These are phyloP conservation scores for Orthonychiurus folsomi DNA, from an alignment of 2,888 invertebrate species.

Conservation along the genomic window DNA sequence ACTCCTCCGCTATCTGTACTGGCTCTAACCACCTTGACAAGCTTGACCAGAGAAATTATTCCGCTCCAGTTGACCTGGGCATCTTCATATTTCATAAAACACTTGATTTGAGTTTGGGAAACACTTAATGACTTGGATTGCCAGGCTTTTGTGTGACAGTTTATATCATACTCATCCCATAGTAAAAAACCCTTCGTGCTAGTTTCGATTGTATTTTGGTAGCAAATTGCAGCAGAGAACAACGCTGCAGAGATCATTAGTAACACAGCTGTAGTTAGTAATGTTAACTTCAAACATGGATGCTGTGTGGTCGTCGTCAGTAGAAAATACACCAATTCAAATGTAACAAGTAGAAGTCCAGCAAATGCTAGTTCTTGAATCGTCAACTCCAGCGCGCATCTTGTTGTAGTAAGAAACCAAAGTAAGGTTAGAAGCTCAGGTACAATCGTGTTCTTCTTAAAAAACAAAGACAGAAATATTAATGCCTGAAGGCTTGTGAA, in stretches of 20 bases:
- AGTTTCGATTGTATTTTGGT: not conserved
- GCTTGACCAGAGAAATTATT: conserved; percentile 27
- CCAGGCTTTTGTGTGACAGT: conserved; percentile 37
- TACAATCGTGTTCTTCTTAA: not conserved
- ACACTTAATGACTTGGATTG: conserved; percentile 17
- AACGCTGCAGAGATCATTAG: not conserved
- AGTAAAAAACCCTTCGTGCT: conserved; percentile 4
- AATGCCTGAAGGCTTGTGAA: not conserved
- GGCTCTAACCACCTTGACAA: not conserved
- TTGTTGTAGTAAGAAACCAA: not conserved
- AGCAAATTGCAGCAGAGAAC: not conserved
- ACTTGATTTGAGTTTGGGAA: conserved; percentile 33
- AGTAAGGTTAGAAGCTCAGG: not conserved
- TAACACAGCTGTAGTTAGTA: not conserved
- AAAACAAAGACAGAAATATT: not conserved
- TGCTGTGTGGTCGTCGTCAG: not conserved
- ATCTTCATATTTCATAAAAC: conserved; percentile 22
- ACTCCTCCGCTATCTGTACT: too few relatives aligned
- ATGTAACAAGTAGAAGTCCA: not conserved
- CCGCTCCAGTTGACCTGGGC: conserved; percentile 31
- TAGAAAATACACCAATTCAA: not conserved
- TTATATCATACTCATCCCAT: conserved; percentile 34
- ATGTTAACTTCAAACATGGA: too few relatives aligned
- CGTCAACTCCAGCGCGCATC: not conserved
- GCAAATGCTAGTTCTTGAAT: not conserved